Percentiles rank a stretch among this genome's conserved stretches.
Evolutionary conservation across 1,140 invertebrate genomes (phyloP).

Genomic region (Samia ricini): DNA sequence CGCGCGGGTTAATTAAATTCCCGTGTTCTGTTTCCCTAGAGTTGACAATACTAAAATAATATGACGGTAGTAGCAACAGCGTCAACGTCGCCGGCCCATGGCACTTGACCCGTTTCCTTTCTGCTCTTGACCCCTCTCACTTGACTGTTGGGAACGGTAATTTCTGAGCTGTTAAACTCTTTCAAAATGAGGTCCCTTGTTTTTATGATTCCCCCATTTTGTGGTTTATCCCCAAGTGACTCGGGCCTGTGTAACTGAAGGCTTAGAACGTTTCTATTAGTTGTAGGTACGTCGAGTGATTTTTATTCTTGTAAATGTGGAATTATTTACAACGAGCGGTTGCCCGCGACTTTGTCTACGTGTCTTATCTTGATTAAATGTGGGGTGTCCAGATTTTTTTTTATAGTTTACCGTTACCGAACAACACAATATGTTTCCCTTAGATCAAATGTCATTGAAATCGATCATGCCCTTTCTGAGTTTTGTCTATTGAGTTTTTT

Average conservation of each 20-base stretch:
- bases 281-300: background rate
- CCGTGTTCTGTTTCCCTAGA: background rate
- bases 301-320: background rate
- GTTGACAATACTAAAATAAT: conserved; percentile 5
- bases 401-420: too few species aligned
- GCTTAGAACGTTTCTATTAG: background rate
- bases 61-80: background rate
- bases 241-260: background rate
- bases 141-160: background rate
- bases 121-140: conserved; percentile 5
- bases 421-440: too few species aligned
- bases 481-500: too few species aligned
- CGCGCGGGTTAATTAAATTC: background rate
- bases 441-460: too few species aligned
- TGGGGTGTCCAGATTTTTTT: too few species aligned
- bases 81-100: background rate
- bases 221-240: background rate
- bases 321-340: too few species aligned
- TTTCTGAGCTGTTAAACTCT: background rate
- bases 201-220: background rate
- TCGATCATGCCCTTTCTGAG: too few species aligned
- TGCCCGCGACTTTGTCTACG: too few species aligned
- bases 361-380: too few species aligned
- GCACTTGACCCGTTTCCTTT: conserved; percentile 4
- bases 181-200: background rate